phyloP scores from a whole-genome alignment of 2,888 invertebrate genomes.

The Altica lythri region DNA sequence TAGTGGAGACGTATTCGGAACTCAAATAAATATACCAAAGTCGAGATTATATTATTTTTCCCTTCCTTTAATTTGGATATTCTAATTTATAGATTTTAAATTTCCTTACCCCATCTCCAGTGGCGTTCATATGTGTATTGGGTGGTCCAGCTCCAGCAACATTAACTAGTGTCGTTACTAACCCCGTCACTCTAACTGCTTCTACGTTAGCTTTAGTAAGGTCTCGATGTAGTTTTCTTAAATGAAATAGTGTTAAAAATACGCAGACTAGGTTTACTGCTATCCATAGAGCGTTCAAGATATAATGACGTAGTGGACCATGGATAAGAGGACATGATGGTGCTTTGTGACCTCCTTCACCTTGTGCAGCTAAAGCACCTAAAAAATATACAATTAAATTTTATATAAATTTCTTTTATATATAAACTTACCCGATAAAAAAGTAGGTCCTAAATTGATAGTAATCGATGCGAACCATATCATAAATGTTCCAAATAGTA shows the following conservation, averaged over 20 bases:
- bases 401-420: background rate
- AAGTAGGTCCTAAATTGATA: constrained; percentile 87
- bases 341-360: constrained; percentile 75
- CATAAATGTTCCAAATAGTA: constrained; percentile 88
- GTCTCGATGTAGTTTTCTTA: constrained; percentile 80
- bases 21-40: too few species aligned
- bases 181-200: constrained; percentile 79
- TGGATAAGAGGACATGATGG: constrained; percentile 86
- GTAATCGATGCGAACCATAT: constrained; percentile 93
- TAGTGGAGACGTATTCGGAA: too few species aligned
- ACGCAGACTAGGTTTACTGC: constrained; percentile 86
- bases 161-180: constrained; percentile 82
- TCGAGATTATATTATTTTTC: too few species aligned
- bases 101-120: constrained; percentile 39
- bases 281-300: constrained; percentile 89
- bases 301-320: constrained; percentile 87
- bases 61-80: too few species aligned
- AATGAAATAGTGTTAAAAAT: constrained; percentile 79
- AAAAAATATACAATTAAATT: constrained; percentile 46
- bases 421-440: constrained; percentile 67
- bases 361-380: constrained; percentile 81
- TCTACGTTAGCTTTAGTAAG: constrained; percentile 83
- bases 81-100: too few species aligned
- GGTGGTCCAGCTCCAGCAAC: constrained; percentile 67
- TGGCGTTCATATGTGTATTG: constrained; percentile 51